phyloP scores from a whole-genome alignment of 2,888 invertebrate genomes.

The Idaea biselata region DNA sequence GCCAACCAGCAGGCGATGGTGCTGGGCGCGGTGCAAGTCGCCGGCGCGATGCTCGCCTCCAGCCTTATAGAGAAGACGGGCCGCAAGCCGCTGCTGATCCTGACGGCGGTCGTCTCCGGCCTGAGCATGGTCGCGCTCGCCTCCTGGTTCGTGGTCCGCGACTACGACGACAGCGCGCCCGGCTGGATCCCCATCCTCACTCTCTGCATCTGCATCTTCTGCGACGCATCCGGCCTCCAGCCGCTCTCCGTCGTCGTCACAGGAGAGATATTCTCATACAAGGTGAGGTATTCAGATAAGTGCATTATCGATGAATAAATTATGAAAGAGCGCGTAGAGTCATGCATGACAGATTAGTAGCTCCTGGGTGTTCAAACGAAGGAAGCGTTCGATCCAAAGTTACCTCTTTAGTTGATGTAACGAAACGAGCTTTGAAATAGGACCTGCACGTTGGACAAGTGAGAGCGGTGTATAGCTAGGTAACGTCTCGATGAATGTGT shows the following conservation, averaged over 20 bases:
- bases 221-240: slow-evolving; percentile 74
- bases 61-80: slow-evolving; percentile 63
- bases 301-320: background rate
- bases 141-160: slow-evolving; percentile 61
- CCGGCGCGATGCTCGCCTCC: slow-evolving; percentile 58
- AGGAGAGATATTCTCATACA: slow-evolving; percentile 76
- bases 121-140: slow-evolving; percentile 63
- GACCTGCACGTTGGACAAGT: too few species aligned
- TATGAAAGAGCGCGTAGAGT: too few species aligned
- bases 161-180: slow-evolving; percentile 44
- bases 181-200: slow-evolving; percentile 74
- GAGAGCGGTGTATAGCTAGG: too few species aligned
- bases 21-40: slow-evolving; percentile 63
- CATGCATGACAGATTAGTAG: too few species aligned
- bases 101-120: slow-evolving; percentile 59
- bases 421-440: too few species aligned
- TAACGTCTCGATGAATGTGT: background rate
- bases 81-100: slow-evolving; percentile 59
- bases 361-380: too few species aligned
- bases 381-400: background rate
- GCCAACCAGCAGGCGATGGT: slow-evolving; percentile 72
- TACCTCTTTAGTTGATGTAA: too few species aligned
- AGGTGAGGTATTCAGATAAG: slow-evolving; percentile 37
- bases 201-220: slow-evolving; percentile 73
- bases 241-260: slow-evolving; percentile 74